These are phyloP conservation scores for Dipodomys merriami DNA, from an alignment of 2,113 vertebrate genomes.

Conservation along the genomic window DNA sequence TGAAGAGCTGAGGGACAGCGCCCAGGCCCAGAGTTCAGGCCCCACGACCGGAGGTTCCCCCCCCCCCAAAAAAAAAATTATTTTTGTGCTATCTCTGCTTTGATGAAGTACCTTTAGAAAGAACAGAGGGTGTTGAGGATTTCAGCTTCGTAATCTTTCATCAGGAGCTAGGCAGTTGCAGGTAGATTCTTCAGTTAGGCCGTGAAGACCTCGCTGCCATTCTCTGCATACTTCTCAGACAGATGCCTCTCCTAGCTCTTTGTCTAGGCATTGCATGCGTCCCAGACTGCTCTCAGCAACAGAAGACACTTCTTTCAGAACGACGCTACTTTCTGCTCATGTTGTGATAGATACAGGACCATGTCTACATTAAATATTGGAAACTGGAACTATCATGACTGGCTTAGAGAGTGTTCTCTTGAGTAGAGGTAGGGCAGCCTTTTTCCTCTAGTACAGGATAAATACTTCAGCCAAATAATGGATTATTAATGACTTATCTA, in stretches of 20 bases:
- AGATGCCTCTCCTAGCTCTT: not conserved
- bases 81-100: not conserved
- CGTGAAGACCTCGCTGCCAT: not conserved
- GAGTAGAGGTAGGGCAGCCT: not conserved
- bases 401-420: not conserved
- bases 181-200: not conserved
- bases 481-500: not conserved
- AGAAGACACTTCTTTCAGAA: not conserved
- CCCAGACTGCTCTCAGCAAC: not conserved
- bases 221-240: not conserved
- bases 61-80: too few species aligned
- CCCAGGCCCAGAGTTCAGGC: too few species aligned
- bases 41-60: too few species aligned
- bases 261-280: not conserved
- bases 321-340: not conserved
- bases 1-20: too few species aligned
- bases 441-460: not conserved
- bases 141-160: not conserved
- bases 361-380: not conserved
- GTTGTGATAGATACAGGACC: not conserved
- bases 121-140: not conserved
- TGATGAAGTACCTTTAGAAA: conserved; percentile 18
- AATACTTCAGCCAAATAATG: conserved; percentile 11
- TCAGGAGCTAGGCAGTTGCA: not conserved
- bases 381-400: not conserved